phyloP scores from a whole-genome alignment of 2,888 invertebrate genomes.

The Cheilosia soror region DNA sequence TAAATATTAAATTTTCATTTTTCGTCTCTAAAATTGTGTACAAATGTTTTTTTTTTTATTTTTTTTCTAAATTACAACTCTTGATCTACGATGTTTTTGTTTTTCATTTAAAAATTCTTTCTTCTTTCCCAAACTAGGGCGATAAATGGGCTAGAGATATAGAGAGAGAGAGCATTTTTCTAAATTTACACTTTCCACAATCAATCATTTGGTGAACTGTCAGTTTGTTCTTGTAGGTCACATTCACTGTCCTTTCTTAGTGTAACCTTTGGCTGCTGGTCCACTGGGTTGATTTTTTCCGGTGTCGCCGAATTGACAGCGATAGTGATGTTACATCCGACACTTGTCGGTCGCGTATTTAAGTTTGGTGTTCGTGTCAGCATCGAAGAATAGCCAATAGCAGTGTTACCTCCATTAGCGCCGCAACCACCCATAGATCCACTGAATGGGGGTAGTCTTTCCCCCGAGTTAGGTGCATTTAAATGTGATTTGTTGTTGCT shows the following conservation, averaged over 20 bases:
- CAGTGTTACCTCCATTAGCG: conserved; percentile 2
- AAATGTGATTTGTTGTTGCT: conserved; percentile 76
- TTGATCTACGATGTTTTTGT: not conserved
- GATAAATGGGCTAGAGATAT: conserved; percentile 31
- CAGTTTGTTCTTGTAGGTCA: conserved; percentile 57
- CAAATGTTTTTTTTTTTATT: conserved; percentile 6
- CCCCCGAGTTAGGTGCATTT: conserved; percentile 80
- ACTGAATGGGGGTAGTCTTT: conserved; percentile 77
- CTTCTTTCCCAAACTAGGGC: not conserved
- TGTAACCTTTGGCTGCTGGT: conserved; percentile 70
- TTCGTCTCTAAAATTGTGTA: conserved; percentile 24
- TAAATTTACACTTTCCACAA: conserved; percentile 51
- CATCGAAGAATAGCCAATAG: conserved; percentile 55
- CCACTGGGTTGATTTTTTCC: conserved; percentile 70
- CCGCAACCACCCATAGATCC: conserved; percentile 34
- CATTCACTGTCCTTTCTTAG: conserved; percentile 63
- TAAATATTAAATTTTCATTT: conserved; percentile 66
- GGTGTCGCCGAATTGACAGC: conserved; percentile 76
- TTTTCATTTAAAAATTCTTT: conserved; percentile 6
- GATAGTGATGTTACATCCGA: conserved; percentile 74
- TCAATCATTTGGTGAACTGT: conserved; percentile 72
- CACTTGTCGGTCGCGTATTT: conserved; percentile 57
- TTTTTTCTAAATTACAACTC: conserved; percentile 20
- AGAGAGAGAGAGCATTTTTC: not conserved
- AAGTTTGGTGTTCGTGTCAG: conserved; percentile 66